phyloP scores from a whole-genome alignment of 2,797 vertebrate genomes.

The Sciurus vulgaris region DNA sequence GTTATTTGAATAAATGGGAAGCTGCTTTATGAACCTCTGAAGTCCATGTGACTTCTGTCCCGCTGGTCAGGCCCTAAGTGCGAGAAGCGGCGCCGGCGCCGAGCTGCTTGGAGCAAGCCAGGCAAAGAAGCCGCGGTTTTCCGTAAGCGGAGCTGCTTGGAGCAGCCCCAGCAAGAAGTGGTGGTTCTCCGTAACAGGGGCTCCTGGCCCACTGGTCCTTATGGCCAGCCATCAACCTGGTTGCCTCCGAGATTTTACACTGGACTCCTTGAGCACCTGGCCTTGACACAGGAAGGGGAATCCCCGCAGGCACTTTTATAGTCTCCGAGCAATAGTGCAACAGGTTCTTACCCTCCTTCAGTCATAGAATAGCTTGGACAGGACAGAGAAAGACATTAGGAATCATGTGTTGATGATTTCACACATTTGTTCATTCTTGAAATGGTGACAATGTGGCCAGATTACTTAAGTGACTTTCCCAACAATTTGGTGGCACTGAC shows the following conservation, averaged over 20 bases:
- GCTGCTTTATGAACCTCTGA: too few relatives aligned
- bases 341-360: neutral
- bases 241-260: neutral
- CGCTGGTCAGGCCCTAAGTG: too few relatives aligned
- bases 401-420: neutral
- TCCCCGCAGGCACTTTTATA: neutral
- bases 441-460: neutral
- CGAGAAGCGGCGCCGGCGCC: too few relatives aligned
- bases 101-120: too few relatives aligned
- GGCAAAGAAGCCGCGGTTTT: too few relatives aligned
- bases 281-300: neutral
- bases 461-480: neutral
- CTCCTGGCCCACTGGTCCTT: neutral
- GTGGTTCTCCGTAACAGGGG: too few relatives aligned
- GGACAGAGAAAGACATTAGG: too few relatives aligned
- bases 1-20: too few relatives aligned
- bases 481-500: neutral
- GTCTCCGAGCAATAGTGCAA: too few relatives aligned
- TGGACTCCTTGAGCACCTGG: neutral
- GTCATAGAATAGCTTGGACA: neutral
- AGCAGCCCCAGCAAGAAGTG: too few relatives aligned
- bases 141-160: too few relatives aligned
- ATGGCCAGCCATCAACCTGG: rapidly evolving
- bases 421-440: neutral
- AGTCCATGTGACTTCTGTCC: too few relatives aligned